Evolutionary conservation across 2,797 vertebrate genomes (phyloP).

Genomic region (Ficedula albicollis): DNA sequence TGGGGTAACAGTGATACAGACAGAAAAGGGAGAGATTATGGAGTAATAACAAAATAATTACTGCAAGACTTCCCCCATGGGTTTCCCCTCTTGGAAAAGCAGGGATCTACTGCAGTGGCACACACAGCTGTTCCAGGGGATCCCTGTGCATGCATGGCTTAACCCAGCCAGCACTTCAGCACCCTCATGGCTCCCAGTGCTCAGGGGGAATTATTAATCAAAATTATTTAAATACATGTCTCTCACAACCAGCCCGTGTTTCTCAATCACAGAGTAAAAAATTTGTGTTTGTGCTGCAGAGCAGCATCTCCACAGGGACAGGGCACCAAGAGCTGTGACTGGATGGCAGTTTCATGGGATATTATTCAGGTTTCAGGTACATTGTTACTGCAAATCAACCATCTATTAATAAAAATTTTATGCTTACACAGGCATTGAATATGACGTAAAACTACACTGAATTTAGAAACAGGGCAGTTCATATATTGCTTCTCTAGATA

Average conservation of each 20-base stretch:
- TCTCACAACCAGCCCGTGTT: not conserved
- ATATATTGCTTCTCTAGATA: not conserved
- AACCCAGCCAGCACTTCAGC: not conserved
- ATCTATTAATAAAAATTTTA: not conserved
- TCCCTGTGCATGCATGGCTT: not conserved
- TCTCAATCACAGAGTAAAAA: not conserved
- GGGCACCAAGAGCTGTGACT: not conserved
- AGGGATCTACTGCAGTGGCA: not conserved
- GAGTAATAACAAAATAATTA: not conserved
- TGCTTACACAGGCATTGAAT: not conserved
- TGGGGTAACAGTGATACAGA: fast-evolving
- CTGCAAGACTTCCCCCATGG: not conserved
- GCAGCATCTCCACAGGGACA: not conserved
- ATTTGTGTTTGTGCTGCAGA: not conserved
- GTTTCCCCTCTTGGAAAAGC: not conserved
- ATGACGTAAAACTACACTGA: not conserved
- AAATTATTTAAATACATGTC: not conserved
- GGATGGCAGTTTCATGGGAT: not conserved
- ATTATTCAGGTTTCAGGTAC: not conserved
- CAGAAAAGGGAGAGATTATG: not conserved
- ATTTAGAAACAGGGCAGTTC: not conserved
- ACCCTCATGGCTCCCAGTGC: not conserved
- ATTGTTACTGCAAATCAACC: not conserved
- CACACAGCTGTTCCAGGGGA: not conserved
- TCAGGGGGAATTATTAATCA: not conserved